Conservation (phyloP, 2,113 vertebrate species). For the Illadopsis cleaveri region DNA sequence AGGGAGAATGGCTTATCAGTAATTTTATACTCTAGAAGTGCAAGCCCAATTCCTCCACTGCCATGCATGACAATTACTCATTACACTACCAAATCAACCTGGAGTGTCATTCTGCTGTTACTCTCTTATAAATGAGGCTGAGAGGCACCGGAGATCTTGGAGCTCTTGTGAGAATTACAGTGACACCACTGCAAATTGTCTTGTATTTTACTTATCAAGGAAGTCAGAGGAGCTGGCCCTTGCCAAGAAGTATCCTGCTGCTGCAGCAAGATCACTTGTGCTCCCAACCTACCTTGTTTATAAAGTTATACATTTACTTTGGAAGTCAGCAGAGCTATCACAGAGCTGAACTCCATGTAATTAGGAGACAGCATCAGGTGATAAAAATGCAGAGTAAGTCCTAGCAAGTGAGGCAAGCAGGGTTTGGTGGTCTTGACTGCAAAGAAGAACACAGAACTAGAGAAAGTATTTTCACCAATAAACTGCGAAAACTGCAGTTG, state of each 20-base stretch:
- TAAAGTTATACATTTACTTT: conserved; percentile 51
- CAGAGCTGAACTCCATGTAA: neutral
- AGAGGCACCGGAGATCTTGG: neutral
- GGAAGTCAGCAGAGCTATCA: conserved; percentile 18
- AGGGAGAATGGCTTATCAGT: conserved; percentile 8
- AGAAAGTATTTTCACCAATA: neutral
- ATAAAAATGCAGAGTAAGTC: neutral
- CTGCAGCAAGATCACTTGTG: neutral
- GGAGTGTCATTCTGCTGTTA: neutral
- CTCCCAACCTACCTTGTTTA: conserved; percentile 11
- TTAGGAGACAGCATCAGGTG: conserved; percentile 11
- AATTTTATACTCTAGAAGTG: conserved; percentile 22
- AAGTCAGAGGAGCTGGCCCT: neutral
- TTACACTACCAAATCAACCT: neutral
- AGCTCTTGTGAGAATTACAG: neutral
- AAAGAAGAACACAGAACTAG: neutral
- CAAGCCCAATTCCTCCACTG: neutral
- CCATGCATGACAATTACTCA: neutral
- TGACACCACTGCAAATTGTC: neutral
- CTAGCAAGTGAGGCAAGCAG: neutral
- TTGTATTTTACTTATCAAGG: neutral
- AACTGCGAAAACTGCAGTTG: neutral
- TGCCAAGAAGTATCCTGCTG: conserved; percentile 15
- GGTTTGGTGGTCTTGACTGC: neutral
- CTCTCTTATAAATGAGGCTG: neutral